Base-by-base conservation (phyloP, 2,113 vertebrate species). In the Myanophis thanlyinensis region DNA sequence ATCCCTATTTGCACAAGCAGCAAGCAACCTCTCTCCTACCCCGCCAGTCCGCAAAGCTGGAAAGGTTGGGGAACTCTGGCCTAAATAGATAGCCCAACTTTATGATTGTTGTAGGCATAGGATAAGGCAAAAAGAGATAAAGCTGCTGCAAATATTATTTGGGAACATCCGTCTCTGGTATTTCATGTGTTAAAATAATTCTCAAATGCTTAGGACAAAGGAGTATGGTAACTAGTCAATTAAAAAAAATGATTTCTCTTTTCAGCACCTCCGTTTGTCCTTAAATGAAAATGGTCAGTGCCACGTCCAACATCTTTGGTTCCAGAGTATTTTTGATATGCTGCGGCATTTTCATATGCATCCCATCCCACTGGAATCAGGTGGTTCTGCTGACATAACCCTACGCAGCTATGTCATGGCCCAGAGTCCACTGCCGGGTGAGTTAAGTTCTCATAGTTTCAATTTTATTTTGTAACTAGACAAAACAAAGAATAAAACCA, bases 301-400 rank as follows among this genome's bases (percentile, higher is more conserved):
- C 96, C 99, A 99, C 4, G 99, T 99, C 18, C 99, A 99, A 95
- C 99, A 99, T 95, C 98, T 99, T 96, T 99, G 99, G 99, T 99
- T 99, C 97, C 99, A 99, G 98, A 99, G 98, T 0, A 98, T 99
- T 93, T 98, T 98, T 0, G 99, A 99, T 96, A 99, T 99, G 99
- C 95, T 99, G 90, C 97, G 98, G n/a, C 99, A 99, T 96, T 99
- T 99, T 97, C 99, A 99, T 95, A 97, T 98, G 0, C 99, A 99
- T 80, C 99, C 99, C 59, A 99, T 99, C 93, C 99, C 99, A 0
- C 97, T 99, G 20, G 99, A 99, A 96, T 99, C 99, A 0, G 99
- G 99, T 0, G 99, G 99, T 9, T 98, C 99, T 0, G 99, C 99
- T 0, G 99, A 99, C 97, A 99, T 99, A 98, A 99, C 99, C 15